A percentile compares a stretch with the other conserved stretches of the same genome.
Evolutionary conservation across 2,797 vertebrate genomes (phyloP).

Genomic region (Pagetopsis macropterus): DNA sequence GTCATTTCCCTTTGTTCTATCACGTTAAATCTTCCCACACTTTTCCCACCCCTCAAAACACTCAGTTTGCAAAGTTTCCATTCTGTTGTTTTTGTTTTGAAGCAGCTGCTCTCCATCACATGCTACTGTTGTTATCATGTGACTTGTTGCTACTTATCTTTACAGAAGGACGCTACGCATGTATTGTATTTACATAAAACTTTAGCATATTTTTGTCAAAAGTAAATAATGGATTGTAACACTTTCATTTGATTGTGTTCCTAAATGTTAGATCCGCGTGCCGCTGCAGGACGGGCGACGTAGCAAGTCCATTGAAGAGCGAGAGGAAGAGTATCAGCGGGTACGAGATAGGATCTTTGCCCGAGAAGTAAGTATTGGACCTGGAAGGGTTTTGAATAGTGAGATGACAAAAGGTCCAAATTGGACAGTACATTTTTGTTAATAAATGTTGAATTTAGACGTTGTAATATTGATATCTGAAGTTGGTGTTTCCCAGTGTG

Average conservation of each 20-base stretch:
- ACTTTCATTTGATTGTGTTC: conserved; percentile 3
- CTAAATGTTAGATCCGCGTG: conserved; percentile 91
- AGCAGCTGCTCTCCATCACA: conserved; percentile 25
- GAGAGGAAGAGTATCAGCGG: conserved; percentile 98
- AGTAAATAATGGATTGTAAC: background rate
- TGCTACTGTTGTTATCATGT: conserved; percentile 24
- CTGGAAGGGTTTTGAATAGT: background rate
- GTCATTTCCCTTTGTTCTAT: conserved; percentile 24
- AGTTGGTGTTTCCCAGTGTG: background rate
- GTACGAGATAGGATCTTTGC: conserved; percentile 99
- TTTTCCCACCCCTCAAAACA: conserved; percentile 23
- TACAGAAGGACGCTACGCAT: background rate
- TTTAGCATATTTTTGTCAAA: background rate
- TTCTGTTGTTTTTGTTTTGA: conserved; percentile 48
- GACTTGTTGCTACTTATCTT: conserved; percentile 20
- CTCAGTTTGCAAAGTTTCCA: conserved; percentile 22
- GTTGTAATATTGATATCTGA: background rate
- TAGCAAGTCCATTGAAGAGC: conserved; percentile 99
- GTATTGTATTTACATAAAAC: background rate
- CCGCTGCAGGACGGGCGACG: conserved; percentile 97
- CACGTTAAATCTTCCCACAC: conserved; percentile 33
- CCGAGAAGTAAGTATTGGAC: conserved; percentile 91
- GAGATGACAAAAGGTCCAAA: background rate
- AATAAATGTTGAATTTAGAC: background rate
- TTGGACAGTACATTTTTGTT: background rate